phyloP scores from a whole-genome alignment of 2,888 invertebrate genomes.

The Diplazon laetatorius region DNA sequence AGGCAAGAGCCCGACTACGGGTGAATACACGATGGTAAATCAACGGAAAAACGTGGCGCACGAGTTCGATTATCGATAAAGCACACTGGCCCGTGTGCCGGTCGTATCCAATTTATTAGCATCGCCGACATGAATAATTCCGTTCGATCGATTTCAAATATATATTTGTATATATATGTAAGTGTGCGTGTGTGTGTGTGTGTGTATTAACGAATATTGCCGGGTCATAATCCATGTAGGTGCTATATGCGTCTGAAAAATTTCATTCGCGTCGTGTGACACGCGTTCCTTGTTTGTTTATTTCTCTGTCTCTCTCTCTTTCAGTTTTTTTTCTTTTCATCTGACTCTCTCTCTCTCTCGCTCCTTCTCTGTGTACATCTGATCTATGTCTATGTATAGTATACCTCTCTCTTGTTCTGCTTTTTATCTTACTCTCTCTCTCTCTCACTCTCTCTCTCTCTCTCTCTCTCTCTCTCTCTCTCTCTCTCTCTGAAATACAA shows the following conservation, averaged over 20 bases:
- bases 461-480: too few species aligned
- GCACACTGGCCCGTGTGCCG: slow-evolving; percentile 14
- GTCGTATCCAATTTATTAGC: slow-evolving; percentile 45
- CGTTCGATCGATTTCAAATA: slow-evolving; percentile 32
- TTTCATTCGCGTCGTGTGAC: background rate
- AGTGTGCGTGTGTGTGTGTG: too few species aligned
- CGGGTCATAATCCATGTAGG: background rate
- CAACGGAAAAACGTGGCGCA: slow-evolving; percentile 36
- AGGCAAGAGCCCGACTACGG: slow-evolving; percentile 5
- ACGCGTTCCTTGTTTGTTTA: background rate
- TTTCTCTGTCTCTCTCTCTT: background rate
- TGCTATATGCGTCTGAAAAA: slow-evolving; percentile 15
- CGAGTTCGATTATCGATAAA: slow-evolving; percentile 56
- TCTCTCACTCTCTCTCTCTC: background rate
- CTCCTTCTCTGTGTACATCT: too few species aligned
- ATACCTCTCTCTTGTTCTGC: too few species aligned
- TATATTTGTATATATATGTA: too few species aligned
- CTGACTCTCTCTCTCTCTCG: too few species aligned
- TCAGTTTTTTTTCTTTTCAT: background rate
- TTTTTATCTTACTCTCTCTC: background rate
- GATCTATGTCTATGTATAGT: too few species aligned
- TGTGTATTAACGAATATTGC: slow-evolving; percentile 36
- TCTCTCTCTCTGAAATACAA: too few species aligned
- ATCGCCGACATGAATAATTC: slow-evolving; percentile 40
- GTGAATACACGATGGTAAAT: slow-evolving; percentile 53